A percentile compares a stretch with the other conserved stretches of the same genome.
phyloP scores from a whole-genome alignment of 2,888 invertebrate species.

The Lymantria monacha region DNA sequence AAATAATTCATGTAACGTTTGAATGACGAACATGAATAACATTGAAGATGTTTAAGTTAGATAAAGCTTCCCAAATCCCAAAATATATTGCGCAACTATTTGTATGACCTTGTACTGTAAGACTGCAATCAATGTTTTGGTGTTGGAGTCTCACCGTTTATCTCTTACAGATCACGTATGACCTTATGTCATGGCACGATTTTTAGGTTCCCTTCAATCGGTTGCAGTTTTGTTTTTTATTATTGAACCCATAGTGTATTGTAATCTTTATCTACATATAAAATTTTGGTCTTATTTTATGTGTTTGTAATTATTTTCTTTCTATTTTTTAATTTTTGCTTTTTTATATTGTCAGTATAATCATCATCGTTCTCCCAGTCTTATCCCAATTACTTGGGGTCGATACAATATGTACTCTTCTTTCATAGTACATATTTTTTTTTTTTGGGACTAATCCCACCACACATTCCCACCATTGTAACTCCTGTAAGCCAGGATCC shows the following conservation, averaged over 20 bases:
- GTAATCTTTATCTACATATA: too few species aligned
- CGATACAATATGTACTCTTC: too few species aligned
- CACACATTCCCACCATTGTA: too few species aligned
- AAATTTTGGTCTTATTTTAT: too few species aligned
- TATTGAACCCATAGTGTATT: background rate
- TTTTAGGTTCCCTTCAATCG: constrained; percentile 18
- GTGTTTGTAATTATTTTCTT: too few species aligned
- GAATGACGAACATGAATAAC: constrained; percentile 48
- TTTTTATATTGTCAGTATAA: too few species aligned
- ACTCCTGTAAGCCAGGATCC: too few species aligned
- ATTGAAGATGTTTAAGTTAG: constrained; percentile 44
- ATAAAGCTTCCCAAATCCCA: constrained; percentile 60
- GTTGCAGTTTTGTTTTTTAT: constrained; percentile 4
- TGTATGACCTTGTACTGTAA: constrained; percentile 50
- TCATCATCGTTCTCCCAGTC: too few species aligned
- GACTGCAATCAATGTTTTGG: constrained; percentile 45
- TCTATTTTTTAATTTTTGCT: too few species aligned
- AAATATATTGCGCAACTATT: constrained; percentile 50
- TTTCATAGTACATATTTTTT: too few species aligned
- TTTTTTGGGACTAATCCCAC: too few species aligned
- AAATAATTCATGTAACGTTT: constrained; percentile 63
- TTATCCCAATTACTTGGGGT: too few species aligned
- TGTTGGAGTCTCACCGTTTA: constrained; percentile 34
- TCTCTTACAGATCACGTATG: constrained; percentile 26
- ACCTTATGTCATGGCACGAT: constrained; percentile 30